phyloP scores from a whole-genome alignment of 2,113 vertebrate species.

The Eptesicus fuscus region DNA sequence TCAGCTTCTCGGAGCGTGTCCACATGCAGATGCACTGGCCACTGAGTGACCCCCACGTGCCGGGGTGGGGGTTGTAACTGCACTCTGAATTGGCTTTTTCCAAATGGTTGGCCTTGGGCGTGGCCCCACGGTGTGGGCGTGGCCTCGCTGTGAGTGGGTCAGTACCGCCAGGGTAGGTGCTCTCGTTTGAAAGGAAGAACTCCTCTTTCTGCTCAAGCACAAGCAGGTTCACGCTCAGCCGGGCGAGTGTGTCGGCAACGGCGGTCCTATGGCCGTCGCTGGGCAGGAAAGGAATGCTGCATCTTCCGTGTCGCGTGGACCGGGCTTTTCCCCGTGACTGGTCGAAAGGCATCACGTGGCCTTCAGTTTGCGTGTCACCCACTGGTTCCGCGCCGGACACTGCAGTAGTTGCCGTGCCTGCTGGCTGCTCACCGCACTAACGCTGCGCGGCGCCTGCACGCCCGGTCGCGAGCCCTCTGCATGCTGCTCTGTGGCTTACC shows the following conservation, averaged over 20 bases:
- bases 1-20: rapidly evolving
- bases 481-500: neutral
- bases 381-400: rapidly evolving
- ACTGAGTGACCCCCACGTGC: rapidly evolving
- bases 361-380: neutral
- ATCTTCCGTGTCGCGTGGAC: neutral
- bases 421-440: neutral
- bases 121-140: rapidly evolving
- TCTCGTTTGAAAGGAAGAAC: neutral
- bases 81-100: neutral
- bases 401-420: neutral
- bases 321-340: neutral
- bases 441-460: too few species aligned
- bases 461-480: too few species aligned
- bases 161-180: rapidly evolving
- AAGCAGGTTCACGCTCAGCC: neutral
- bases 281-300: constrained; percentile 57
- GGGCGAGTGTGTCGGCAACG: rapidly evolving
- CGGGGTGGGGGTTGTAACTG: rapidly evolving
- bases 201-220: neutral
- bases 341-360: neutral
- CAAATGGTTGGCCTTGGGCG: rapidly evolving
- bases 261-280: neutral
- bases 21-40: rapidly evolving
- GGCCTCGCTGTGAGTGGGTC: neutral